phyloP scores from a whole-genome alignment of 2,113 vertebrate species.

The Hepsetus odoe region DNA sequence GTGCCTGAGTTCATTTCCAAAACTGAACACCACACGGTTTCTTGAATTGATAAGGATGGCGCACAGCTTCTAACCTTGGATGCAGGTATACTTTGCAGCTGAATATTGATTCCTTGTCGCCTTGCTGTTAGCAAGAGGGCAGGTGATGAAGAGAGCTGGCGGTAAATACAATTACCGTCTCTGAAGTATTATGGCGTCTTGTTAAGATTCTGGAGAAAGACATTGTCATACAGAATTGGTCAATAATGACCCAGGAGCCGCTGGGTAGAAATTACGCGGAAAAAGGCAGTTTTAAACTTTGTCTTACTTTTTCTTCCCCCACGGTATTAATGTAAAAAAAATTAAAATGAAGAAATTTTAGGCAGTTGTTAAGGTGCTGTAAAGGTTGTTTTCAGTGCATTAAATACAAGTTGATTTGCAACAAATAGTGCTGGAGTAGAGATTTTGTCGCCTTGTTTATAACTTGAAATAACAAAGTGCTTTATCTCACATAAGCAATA shows the following conservation, averaged over 20 bases:
- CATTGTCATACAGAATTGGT: constrained; percentile 22
- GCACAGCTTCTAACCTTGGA: constrained; percentile 30
- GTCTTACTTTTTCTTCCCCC: no score
- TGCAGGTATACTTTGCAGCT: constrained; percentile 20
- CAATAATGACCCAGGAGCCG: constrained; percentile 23
- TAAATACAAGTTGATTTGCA: background rate
- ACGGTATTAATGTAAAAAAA: no score
- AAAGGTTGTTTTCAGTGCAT: background rate
- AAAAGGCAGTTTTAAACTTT: constrained; percentile 3
- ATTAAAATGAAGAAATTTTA: no score
- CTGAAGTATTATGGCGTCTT: constrained; percentile 38
- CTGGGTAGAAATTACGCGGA: constrained; percentile 1
- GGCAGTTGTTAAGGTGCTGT: background rate
- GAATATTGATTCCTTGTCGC: constrained; percentile 44
- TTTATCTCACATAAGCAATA: constrained; percentile 24
- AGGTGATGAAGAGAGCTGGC: background rate
- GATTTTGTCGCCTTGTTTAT: background rate
- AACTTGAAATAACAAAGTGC: constrained; percentile 29
- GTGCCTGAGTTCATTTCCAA: no score
- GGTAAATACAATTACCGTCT: constrained; percentile 38
- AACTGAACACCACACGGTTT: background rate
- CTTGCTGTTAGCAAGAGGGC: constrained; percentile 43
- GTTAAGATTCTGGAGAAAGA: constrained; percentile 38
- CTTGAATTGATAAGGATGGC: constrained; percentile 36
- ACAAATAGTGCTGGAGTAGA: background rate